phyloP scores from a whole-genome alignment of 2,797 vertebrate species.

The Smutsia gigantea region DNA sequence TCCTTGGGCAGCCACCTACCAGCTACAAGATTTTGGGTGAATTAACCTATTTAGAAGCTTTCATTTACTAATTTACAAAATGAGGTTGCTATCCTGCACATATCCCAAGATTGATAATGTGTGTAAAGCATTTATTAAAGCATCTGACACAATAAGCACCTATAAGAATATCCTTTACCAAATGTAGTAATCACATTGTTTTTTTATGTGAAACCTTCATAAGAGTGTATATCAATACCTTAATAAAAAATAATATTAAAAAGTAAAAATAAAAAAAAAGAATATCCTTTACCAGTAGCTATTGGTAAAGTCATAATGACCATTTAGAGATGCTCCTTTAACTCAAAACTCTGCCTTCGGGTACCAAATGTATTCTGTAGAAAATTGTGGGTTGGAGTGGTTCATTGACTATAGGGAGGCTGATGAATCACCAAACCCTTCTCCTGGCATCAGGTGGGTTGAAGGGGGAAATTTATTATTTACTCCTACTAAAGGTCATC shows the following conservation, averaged over 20 bases:
- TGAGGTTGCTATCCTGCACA: neutral
- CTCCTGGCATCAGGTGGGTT: neutral
- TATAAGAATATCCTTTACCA: neutral
- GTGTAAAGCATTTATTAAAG: neutral
- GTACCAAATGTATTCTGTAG: neutral
- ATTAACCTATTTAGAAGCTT: neutral
- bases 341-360: neutral
- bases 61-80: constrained; percentile 14
- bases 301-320: neutral
- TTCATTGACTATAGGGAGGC: neutral
- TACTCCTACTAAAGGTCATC: neutral
- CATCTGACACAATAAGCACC: neutral
- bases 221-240: no score
- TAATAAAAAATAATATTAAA: no score
- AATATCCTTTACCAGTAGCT: neutral
- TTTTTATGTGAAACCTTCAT: no score
- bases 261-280: neutral
- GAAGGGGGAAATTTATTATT: constrained; percentile 17
- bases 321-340: neutral
- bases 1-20: neutral
- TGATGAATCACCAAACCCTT: neutral
- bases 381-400: neutral
- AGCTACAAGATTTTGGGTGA: neutral
- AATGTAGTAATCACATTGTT: no score
- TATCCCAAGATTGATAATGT: neutral